A percentile compares a stretch with the other conserved stretches of the same genome.
Conservation (phyloP, 1,140 invertebrate species). For the Schmidtea mediterranea region DNA sequence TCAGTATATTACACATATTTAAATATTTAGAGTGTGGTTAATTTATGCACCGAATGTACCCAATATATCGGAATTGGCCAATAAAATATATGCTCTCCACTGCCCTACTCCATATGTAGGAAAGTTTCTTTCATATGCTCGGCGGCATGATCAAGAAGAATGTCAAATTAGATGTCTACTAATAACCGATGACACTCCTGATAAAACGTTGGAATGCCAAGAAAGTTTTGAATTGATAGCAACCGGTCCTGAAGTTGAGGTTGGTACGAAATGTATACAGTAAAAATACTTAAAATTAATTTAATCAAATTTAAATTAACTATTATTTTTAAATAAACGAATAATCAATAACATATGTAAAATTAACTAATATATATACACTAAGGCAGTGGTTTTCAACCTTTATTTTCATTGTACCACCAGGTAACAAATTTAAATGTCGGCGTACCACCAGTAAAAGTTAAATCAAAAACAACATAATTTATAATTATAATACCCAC, state of each 20-base stretch:
- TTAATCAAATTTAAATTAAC: too few relatives aligned
- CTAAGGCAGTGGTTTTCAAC: too few relatives aligned
- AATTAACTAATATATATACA: too few relatives aligned
- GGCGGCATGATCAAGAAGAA: slow-evolving; percentile 39
- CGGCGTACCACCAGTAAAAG: too few relatives aligned
- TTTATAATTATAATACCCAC: too few relatives aligned
- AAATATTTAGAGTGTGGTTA: slow-evolving; percentile 69
- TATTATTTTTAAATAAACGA: too few relatives aligned
- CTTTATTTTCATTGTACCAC: too few relatives aligned
- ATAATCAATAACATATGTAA: too few relatives aligned
- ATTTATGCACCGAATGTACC: slow-evolving; percentile 88
- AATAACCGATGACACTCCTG: slow-evolving; percentile 35
- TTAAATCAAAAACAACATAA: too few relatives aligned
- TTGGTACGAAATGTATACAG: slow-evolving; percentile 46
- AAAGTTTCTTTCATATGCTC: slow-evolving; percentile 87
- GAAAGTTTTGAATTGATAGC: slow-evolving; percentile 74
- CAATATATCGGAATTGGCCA: slow-evolving; percentile 91
- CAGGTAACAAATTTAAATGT: too few relatives aligned
- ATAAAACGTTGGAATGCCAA: slow-evolving; percentile 58
- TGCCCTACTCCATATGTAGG: slow-evolving; percentile 96
- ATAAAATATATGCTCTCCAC: slow-evolving; percentile 82
- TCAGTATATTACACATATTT: too few relatives aligned
- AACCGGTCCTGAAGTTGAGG: slow-evolving; percentile 32
- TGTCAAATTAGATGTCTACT: background rate
- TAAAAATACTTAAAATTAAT: too few relatives aligned